Percentiles rank a stretch among this genome's conserved stretches.
Conservation (phyloP, 2,888 invertebrate genomes). For the Acleris cristana region DNA sequence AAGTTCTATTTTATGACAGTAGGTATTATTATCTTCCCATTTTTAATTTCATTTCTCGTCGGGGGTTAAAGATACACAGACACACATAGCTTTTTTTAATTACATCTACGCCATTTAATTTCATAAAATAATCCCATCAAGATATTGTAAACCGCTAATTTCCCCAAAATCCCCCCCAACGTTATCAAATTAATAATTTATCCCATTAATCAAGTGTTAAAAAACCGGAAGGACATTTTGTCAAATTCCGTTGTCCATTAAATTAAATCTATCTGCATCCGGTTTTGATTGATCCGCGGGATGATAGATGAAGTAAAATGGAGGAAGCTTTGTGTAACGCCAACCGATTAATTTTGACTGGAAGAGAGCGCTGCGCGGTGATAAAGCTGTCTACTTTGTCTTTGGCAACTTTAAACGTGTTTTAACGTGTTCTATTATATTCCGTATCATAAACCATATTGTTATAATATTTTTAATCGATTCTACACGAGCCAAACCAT, state of each 20-base stretch:
- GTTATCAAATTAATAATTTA: slow-evolving; percentile 33
- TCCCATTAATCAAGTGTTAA: slow-evolving; percentile 50
- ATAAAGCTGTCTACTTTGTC: neutral
- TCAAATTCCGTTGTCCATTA: slow-evolving; percentile 49
- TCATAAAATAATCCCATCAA: neutral
- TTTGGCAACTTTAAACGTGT: neutral
- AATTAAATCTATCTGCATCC: slow-evolving; percentile 45
- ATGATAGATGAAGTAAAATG: slow-evolving; percentile 49
- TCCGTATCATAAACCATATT: no score
- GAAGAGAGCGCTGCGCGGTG: slow-evolving; percentile 7
- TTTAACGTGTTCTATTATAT: no score
- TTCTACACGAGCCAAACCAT: no score
- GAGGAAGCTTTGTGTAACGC: slow-evolving; percentile 14
- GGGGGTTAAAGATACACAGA: no score
- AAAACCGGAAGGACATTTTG: slow-evolving; percentile 46
- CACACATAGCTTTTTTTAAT: no score
- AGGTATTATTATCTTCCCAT: no score
- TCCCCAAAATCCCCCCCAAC: slow-evolving; percentile 9
- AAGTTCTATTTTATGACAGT: no score
- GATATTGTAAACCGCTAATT: neutral
- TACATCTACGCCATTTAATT: no score
- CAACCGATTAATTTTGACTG: slow-evolving; percentile 17
- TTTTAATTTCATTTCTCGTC: no score
- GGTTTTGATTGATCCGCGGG: slow-evolving; percentile 48
- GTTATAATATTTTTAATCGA: no score